Base-by-base conservation (phyloP, 2,888 invertebrate genomes). In the Drosophila percnosoma region DNA sequence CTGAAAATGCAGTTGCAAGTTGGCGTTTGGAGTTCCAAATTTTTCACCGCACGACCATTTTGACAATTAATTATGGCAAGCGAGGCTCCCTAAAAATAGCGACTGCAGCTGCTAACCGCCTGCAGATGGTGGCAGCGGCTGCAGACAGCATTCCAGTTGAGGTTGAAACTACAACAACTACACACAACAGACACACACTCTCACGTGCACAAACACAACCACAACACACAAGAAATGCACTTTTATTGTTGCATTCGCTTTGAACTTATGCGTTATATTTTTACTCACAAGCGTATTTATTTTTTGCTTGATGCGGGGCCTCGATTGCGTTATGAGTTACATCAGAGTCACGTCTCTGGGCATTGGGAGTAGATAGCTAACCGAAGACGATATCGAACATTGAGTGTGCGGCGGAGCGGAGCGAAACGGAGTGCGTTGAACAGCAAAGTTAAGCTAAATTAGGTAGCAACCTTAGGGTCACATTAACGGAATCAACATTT, bases 11-110 rank as follows among this genome's bases (percentile, higher is more conserved):
- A 60, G 48, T 63, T 29, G 48, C 21, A 10, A 18, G 60, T 31
- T 64, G 54, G 60, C 64, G 62, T 48, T 58, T 11, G 29, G 27
- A 42, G 11, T 4, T 38, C 27, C 31, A 24, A 27, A 29, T 60
- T 69, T 54, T 53, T 27, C 27, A 36, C 52, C 34, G 27, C 66
- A 67, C 42, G 31, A 73, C 65, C 48, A 65, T 67, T 59, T 76
- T 58, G 64, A 57, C 65, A 74, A 71, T 66, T 67, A 63, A 70
- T 78, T 72, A 68, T 78, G 71, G 68, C 45, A 15, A n/a, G 55
- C 67, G 40, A 61, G 64, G 57, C 68, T 53, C 29, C 60, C 83
- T 87, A 84, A 73, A 84, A 84, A 84, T 89, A 81, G 80, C 68
- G 68, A 15, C 68, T 61, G 69, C 82, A 82, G 87, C 82, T 80